Conservation (phyloP, 1,140 invertebrate genomes). For the Drosophila arizonae region DNA sequence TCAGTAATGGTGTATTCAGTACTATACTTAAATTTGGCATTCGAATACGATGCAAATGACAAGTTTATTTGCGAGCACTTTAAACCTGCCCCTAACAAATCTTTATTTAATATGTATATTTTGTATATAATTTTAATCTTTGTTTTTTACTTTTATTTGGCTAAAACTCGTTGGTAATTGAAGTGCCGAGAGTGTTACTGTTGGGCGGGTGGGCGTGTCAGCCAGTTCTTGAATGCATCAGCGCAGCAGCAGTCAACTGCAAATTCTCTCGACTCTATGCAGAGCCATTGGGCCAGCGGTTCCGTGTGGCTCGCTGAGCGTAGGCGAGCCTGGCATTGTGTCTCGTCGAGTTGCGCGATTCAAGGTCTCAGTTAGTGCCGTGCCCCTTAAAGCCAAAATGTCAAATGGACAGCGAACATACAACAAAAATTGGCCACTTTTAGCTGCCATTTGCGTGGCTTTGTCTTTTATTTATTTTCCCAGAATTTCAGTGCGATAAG, state of each 20-base stretch:
- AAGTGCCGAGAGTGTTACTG: slow-evolving; percentile 28
- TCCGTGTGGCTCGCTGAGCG: slow-evolving; percentile 46
- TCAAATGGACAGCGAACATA: slow-evolving; percentile 50
- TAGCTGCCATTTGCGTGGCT: slow-evolving; percentile 5
- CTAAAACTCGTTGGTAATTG: slow-evolving; percentile 35
- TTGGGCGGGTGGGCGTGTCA: slow-evolving; percentile 59
- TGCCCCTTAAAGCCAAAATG: slow-evolving; percentile 67
- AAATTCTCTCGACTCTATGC: slow-evolving; percentile 27
- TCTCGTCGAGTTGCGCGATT: slow-evolving; percentile 48
- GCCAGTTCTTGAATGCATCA: slow-evolving; percentile 59
- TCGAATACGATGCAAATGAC: slow-evolving; percentile 13
- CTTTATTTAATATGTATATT: slow-evolving; percentile 12
- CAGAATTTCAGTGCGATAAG: slow-evolving; percentile 67
- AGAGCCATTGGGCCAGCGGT: slow-evolving; percentile 28
- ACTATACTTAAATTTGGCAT: neutral
- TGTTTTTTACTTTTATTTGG: slow-evolving; percentile 41
- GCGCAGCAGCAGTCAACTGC: neutral
- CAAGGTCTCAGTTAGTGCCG: slow-evolving; percentile 58
- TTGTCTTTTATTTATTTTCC: slow-evolving; percentile 49
- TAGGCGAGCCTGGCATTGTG: slow-evolving; percentile 52
- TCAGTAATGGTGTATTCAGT: neutral
- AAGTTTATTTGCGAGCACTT: slow-evolving; percentile 35
- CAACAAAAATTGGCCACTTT: slow-evolving; percentile 18
- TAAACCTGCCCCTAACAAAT: slow-evolving; percentile 33
- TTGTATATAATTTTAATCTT: slow-evolving; percentile 9